phyloP scores from a whole-genome alignment of 2,113 vertebrate genomes.

The Hemiscyllium ocellatum region DNA sequence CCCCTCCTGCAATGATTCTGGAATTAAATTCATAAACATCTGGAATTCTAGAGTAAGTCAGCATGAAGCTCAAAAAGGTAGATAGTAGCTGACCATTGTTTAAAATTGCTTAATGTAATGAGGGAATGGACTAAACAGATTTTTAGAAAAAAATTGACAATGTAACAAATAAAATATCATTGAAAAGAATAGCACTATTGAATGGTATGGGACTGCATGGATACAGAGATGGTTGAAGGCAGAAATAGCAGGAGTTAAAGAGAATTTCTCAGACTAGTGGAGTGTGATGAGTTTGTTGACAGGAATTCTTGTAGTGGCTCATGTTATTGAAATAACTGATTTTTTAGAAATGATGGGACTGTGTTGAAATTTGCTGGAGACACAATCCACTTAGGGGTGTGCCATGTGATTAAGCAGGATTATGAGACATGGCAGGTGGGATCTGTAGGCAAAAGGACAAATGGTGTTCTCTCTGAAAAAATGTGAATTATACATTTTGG shows the following conservation, averaged over 20 bases:
- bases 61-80: neutral
- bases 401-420: neutral
- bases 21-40: neutral
- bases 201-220: neutral
- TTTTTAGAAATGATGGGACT: neutral
- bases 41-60: neutral
- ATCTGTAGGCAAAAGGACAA: neutral
- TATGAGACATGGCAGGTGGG: neutral
- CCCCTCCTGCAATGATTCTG: neutral
- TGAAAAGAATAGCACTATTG: neutral
- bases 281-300: neutral
- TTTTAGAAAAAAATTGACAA: neutral
- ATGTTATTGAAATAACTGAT: neutral
- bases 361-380: neutral
- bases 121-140: neutral
- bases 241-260: neutral
- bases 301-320: neutral
- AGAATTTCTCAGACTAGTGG: neutral
- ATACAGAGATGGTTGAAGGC: neutral
- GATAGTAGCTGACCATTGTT: neutral
- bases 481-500: neutral
- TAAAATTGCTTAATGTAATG: neutral
- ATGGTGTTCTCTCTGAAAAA: neutral
- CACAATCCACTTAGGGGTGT: neutral
- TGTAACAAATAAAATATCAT: neutral